Evolutionary conservation across 2,113 vertebrate genomes (phyloP).

Genomic region (Paracanthobrama guichenoti): DNA sequence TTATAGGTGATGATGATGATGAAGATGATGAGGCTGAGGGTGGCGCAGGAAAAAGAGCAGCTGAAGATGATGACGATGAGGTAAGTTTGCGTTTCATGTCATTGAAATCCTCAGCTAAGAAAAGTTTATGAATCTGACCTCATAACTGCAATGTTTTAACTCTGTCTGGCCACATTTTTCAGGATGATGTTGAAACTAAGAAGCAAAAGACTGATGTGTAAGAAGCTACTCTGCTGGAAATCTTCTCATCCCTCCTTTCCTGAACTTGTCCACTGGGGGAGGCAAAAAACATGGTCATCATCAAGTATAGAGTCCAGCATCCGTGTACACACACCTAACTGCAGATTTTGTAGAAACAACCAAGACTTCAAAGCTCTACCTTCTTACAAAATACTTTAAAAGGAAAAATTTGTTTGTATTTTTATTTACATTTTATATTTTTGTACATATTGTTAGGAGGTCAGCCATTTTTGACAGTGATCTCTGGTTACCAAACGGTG

Average conservation of each 20-base stretch:
- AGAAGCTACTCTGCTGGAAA: slow-evolving; percentile 54
- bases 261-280: slow-evolving; percentile 47
- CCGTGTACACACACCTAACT: slow-evolving; percentile 62
- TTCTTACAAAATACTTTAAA: slow-evolving; percentile 88
- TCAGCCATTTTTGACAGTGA: slow-evolving; percentile 85
- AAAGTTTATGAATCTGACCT: background rate
- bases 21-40: slow-evolving; percentile 86
- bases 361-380: slow-evolving; percentile 86
- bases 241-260: slow-evolving; percentile 51
- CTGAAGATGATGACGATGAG: slow-evolving; percentile 83
- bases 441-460: slow-evolving; percentile 94
- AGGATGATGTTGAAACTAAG: slow-evolving; percentile 87
- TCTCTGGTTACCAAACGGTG: slow-evolving; percentile 84
- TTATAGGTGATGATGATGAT: slow-evolving; percentile 88
- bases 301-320: slow-evolving; percentile 65
- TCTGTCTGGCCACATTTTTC: slow-evolving; percentile 55
- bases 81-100: slow-evolving; percentile 43
- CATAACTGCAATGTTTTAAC: slow-evolving; percentile 22
- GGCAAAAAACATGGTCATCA: slow-evolving; percentile 74
- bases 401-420: slow-evolving; percentile 94
- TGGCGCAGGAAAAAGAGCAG: slow-evolving; percentile 83
- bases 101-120: background rate
- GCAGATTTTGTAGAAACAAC: slow-evolving; percentile 76
- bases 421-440: slow-evolving; percentile 99
- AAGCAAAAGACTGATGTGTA: slow-evolving; percentile 91